Conservation (phyloP, 1,140 invertebrate genomes). For the Drosophila albomicans region DNA sequence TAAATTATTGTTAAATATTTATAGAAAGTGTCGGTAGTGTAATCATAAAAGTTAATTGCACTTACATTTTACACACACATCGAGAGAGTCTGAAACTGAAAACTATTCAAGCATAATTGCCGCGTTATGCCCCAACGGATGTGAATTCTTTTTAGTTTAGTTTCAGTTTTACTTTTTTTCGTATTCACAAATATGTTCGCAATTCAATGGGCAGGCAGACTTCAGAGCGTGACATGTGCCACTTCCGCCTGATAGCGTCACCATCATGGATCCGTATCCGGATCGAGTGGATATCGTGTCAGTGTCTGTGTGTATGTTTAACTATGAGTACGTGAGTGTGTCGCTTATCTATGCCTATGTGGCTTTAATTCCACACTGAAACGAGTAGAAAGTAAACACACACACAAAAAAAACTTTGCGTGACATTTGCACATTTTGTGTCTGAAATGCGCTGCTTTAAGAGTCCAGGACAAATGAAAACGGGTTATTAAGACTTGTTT, state of each 20-base stretch:
- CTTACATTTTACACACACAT: constrained; percentile 23
- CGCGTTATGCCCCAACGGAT: constrained; percentile 55
- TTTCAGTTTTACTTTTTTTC: constrained; percentile 37
- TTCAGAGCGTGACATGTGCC: constrained; percentile 76
- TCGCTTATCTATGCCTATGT: constrained; percentile 6
- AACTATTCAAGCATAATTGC: constrained; percentile 72
- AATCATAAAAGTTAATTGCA: constrained; percentile 75
- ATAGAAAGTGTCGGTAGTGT: constrained; percentile 51
- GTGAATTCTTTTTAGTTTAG: constrained; percentile 60
- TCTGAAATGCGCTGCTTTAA: constrained; percentile 64
- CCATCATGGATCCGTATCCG: constrained; percentile 66
- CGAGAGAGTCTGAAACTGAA: constrained; percentile 15
- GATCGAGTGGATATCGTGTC: constrained; percentile 55
- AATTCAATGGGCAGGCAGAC: constrained; percentile 66
- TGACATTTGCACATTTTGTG: constrained; percentile 74
- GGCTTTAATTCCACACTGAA: constrained; percentile 49
- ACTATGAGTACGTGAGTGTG: constrained; percentile 3
- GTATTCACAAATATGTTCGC: constrained; percentile 48
- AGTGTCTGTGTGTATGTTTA: background rate
- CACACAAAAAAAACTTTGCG: constrained; percentile 59
- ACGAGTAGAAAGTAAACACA: background rate
- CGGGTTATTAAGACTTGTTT: constrained; percentile 57
- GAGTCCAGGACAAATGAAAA: constrained; percentile 55
- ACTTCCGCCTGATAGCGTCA: constrained; percentile 82
- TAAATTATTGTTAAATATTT: constrained; percentile 76